Percentiles rank a stretch among this genome's conserved stretches.
phyloP scores from a whole-genome alignment of 1,140 invertebrate genomes.

The Platyscapa corneri region DNA sequence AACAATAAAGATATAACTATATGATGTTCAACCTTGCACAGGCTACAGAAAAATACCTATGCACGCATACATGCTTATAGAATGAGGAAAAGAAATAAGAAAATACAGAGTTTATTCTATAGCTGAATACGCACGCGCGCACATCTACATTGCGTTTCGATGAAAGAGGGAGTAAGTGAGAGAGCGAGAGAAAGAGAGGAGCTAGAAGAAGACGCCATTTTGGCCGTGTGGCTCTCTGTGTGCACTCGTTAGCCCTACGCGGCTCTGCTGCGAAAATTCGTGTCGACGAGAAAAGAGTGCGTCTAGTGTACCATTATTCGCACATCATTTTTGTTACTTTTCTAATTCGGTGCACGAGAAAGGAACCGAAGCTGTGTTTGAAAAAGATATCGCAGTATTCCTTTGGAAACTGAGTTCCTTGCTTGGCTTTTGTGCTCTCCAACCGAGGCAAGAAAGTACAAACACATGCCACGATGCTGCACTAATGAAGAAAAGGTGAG shows the following conservation, averaged over 20 bases:
- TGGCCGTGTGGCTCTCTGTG: slow-evolving; percentile 3
- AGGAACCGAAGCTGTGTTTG: not conserved
- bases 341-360: not conserved
- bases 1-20: too few relatives aligned
- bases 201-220: slow-evolving; percentile 10
- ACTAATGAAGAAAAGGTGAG: slow-evolving; percentile 37
- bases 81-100: too few relatives aligned
- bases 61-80: too few relatives aligned
- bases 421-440: not conserved
- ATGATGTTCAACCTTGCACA: too few relatives aligned
- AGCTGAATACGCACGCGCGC: too few relatives aligned
- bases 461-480: slow-evolving; percentile 28
- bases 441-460: slow-evolving; percentile 7
- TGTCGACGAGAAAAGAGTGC: not conserved
- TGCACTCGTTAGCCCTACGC: not conserved
- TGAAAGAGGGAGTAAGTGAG: not conserved
- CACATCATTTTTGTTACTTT: not conserved
- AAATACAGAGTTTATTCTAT: too few relatives aligned
- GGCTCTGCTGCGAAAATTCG: slow-evolving; percentile 9
- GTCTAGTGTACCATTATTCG: not conserved
- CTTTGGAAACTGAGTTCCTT: not conserved
- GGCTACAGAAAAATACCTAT: too few relatives aligned
- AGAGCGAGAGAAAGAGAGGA: slow-evolving; percentile 10
- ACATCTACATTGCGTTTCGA: too few relatives aligned
- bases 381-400: not conserved